A percentile compares a stretch with the other conserved stretches of the same genome.
phyloP scores from a whole-genome alignment of 2,797 vertebrate species.

The Neosilurus mollespiculum region DNA sequence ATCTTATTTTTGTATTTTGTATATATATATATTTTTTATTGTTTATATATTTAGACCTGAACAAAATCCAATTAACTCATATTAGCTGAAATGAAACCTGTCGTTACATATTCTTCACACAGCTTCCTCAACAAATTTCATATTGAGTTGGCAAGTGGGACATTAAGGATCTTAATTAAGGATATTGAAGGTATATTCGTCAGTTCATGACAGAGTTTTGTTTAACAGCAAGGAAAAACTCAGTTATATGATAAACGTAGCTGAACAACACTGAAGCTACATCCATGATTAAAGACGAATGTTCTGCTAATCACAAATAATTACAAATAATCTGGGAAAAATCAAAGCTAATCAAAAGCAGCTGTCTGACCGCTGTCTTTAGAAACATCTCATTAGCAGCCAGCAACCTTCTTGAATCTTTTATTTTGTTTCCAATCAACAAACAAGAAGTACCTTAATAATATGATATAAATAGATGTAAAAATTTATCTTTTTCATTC shows the following conservation, averaged over 20 bases:
- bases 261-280: neutral
- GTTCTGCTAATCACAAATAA: slow-evolving; percentile 1
- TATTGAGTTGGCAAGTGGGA: neutral
- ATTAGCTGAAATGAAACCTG: neutral
- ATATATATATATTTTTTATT: neutral
- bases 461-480: neutral
- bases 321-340: neutral
- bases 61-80: neutral
- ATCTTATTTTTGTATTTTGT: neutral
- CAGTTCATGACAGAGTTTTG: neutral
- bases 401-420: neutral
- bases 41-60: too few relatives aligned
- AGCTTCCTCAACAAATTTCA: neutral
- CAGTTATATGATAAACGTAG: neutral
- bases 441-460: neutral
- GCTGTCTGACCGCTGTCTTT: neutral
- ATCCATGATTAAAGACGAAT: neutral
- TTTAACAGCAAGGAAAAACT: neutral
- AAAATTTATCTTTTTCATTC: neutral
- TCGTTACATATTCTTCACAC: neutral
- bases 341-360: neutral
- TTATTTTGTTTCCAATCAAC: neutral
- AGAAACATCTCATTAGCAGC: neutral
- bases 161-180: neutral
- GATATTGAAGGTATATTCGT: neutral